Conservation (phyloP, 2,113 vertebrate species). For the Fukomys damarensis region DNA sequence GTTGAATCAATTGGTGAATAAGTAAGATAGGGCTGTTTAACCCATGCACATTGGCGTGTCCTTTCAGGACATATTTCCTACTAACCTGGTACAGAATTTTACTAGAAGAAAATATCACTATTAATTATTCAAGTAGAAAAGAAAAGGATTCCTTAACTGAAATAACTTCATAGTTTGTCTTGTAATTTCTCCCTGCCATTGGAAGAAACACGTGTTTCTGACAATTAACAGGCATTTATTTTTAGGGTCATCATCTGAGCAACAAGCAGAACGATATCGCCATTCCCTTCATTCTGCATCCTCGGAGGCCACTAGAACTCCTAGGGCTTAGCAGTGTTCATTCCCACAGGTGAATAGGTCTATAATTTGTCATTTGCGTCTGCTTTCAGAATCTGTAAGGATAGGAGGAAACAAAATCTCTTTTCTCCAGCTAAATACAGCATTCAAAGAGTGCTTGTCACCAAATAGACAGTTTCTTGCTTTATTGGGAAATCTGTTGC, state of each 20-base stretch:
- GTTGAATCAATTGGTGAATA: neutral
- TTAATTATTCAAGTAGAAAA: slow-evolving; percentile 30
- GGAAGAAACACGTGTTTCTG: slow-evolving; percentile 63
- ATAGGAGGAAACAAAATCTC: neutral
- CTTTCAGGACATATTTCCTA: neutral
- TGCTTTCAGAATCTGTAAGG: neutral
- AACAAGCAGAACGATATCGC: neutral
- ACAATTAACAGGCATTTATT: slow-evolving; percentile 64
- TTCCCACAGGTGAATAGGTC: neutral
- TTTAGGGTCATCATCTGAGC: slow-evolving; percentile 49
- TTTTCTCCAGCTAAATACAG: slow-evolving; percentile 1
- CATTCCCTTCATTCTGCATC: slow-evolving; percentile 22
- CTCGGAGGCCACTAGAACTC: neutral
- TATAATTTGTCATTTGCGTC: slow-evolving; percentile 16
- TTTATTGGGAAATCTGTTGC: slow-evolving; percentile 65
- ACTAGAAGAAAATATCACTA: slow-evolving; percentile 27
- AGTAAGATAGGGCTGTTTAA: neutral
- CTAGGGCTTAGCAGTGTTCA: neutral
- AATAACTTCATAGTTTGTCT: slow-evolving; percentile 59
- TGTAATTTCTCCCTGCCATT: slow-evolving; percentile 38
- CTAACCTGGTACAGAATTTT: neutral
- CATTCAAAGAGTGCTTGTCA: slow-evolving; percentile 16
- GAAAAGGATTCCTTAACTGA: slow-evolving; percentile 50
- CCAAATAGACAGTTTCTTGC: neutral
- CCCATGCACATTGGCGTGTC: neutral